phyloP scores from a whole-genome alignment of 2,113 vertebrate species.

The Epinephelus fuscoguttatus region DNA sequence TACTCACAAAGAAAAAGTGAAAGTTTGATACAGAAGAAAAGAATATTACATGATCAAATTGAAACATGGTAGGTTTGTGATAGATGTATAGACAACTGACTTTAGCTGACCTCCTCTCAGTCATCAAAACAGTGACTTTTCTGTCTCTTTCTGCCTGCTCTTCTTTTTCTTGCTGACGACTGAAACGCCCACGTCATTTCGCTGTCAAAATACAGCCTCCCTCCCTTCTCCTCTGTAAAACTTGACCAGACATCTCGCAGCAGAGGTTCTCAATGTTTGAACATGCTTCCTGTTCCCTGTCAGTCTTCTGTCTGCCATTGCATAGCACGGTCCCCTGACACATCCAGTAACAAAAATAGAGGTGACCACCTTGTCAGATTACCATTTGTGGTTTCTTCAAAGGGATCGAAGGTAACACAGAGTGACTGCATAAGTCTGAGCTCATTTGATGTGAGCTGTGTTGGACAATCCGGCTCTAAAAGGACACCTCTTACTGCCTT shows the following conservation, averaged over 20 bases:
- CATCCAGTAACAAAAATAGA: conserved; percentile 15
- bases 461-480: conserved; percentile 2
- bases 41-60: not conserved
- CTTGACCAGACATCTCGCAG: conserved; percentile 19
- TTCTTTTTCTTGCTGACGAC: not conserved
- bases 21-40: not conserved
- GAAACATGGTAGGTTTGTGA: not conserved
- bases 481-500: conserved; percentile 11
- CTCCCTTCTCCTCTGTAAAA: not conserved
- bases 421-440: not conserved
- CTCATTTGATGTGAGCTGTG: not conserved
- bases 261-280: conserved; percentile 5
- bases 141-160: not conserved
- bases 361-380: conserved; percentile 32
- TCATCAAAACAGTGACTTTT: not conserved
- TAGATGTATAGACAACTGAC: not conserved
- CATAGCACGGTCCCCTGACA: not conserved
- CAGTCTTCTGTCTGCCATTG: conserved; percentile 10
- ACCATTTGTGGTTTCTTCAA: conserved; percentile 20
- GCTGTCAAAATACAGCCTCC: not conserved
- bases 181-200: not conserved
- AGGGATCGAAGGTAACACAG: not conserved
- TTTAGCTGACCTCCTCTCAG: conserved; percentile 5
- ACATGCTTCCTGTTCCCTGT: conserved; percentile 3
- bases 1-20: not conserved